A percentile compares a stretch with the other conserved stretches of the same genome.
phyloP scores from a whole-genome alignment of 1,140 invertebrate species.

The Achatina immaculata region DNA sequence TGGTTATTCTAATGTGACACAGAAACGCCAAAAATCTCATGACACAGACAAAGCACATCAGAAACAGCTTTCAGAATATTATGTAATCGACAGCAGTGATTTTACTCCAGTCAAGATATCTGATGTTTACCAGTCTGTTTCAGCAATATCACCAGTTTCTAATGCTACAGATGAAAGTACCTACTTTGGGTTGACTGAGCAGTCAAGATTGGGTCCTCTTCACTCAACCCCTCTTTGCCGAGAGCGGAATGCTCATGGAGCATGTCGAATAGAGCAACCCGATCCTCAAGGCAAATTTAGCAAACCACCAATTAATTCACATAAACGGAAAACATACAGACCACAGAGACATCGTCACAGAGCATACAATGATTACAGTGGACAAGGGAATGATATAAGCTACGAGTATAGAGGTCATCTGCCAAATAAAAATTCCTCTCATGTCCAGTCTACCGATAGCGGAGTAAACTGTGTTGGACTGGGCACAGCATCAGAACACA shows the following conservation, averaged over 20 bases:
- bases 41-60: not conserved
- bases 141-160: conserved; percentile 10
- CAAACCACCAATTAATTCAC: conserved; percentile 25
- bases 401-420: conserved; percentile 60
- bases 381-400: conserved; percentile 55
- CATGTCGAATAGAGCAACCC: conserved; percentile 26
- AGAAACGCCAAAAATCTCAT: conserved; percentile 24
- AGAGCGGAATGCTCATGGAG: conserved; percentile 21
- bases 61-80: not conserved
- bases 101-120: conserved; percentile 4
- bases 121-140: conserved; percentile 38
- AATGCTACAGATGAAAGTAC: not conserved
- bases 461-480: conserved; percentile 65
- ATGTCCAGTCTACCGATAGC: conserved; percentile 59
- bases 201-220: conserved; percentile 27
- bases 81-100: not conserved
- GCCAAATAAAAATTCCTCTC: conserved; percentile 57
- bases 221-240: conserved; percentile 44
- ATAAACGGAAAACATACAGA: conserved; percentile 44
- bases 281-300: conserved; percentile 21
- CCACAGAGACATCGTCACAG: conserved; percentile 42
- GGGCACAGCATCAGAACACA: conserved; percentile 17
- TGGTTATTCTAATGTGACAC: not conserved
- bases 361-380: conserved; percentile 34
- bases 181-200: conserved; percentile 21